These are phyloP conservation scores for Enteromius thamalakanensis DNA, from an alignment of 2,797 vertebrate genomes.

Conservation along the genomic window DNA sequence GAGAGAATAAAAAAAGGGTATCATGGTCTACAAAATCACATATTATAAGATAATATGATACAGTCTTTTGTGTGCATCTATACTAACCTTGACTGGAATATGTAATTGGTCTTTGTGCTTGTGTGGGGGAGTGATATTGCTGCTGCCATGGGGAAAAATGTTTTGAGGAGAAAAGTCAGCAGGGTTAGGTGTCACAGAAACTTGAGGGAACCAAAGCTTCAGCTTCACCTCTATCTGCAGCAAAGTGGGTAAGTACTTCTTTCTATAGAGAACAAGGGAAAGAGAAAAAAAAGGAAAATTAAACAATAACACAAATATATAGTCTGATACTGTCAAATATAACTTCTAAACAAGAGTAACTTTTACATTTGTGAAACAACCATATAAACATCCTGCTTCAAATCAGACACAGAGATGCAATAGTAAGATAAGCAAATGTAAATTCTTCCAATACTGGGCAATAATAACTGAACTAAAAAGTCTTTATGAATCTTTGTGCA, in stretches of 20 bases:
- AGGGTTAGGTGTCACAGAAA: slow-evolving; percentile 55
- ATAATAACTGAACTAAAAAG: no score
- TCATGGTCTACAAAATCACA: slow-evolving; percentile 10
- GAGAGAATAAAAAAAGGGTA: slow-evolving; percentile 1
- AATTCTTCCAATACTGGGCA: no score
- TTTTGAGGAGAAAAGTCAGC: slow-evolving; percentile 39
- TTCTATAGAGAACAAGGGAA: slow-evolving; percentile 69
- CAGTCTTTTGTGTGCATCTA: background rate
- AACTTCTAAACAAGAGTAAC: no score
- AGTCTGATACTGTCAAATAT: background rate
- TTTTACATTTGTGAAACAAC: background rate
- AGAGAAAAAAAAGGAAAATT: no score
- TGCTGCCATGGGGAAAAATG: slow-evolving; percentile 53
- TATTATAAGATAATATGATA: background rate
- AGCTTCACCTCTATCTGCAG: slow-evolving; percentile 94
- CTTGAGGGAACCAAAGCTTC: slow-evolving; percentile 90
- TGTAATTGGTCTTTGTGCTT: slow-evolving; percentile 74
- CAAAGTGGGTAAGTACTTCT: slow-evolving; percentile 87
- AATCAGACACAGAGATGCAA: no score
- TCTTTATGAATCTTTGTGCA: no score
- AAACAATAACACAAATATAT: background rate
- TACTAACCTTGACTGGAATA: slow-evolving; percentile 73
- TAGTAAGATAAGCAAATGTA: no score
- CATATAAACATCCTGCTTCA: no score
- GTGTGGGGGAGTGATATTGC: slow-evolving; percentile 67